A percentile compares a stretch with the other conserved stretches of the same genome.
Evolutionary conservation across 2,113 vertebrate genomes (phyloP).

Genomic region (Promerops cafer): DNA sequence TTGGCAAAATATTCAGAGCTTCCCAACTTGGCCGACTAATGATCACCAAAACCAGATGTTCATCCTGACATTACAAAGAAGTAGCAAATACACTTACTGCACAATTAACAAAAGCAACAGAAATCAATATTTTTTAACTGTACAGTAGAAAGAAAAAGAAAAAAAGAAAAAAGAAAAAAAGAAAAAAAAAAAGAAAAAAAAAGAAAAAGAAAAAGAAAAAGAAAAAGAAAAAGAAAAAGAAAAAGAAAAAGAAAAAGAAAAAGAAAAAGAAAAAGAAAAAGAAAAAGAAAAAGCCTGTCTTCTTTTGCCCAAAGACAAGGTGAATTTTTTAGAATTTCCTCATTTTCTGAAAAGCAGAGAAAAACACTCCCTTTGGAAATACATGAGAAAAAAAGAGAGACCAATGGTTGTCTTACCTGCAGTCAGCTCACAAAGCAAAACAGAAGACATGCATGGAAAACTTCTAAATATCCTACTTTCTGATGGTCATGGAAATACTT

Average conservation of each 20-base stretch:
- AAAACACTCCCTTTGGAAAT: neutral
- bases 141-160: neutral
- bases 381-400: neutral
- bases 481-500: neutral
- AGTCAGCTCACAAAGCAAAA: neutral
- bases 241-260: neutral
- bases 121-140: neutral
- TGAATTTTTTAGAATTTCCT: neutral
- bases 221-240: neutral
- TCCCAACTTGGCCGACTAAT: neutral
- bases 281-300: neutral
- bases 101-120: neutral
- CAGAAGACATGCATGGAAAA: neutral
- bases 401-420: neutral
- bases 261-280: neutral
- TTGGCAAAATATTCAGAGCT: slow-evolving; percentile 33
- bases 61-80: neutral
- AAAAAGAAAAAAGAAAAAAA: neutral
- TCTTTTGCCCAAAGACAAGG: neutral
- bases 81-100: neutral
- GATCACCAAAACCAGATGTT: slow-evolving; percentile 44
- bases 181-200: neutral
- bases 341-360: neutral
- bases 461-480: neutral
- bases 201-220: neutral